Conservation (phyloP, 2,113 vertebrate species). For the Stigmatopora nigra region DNA sequence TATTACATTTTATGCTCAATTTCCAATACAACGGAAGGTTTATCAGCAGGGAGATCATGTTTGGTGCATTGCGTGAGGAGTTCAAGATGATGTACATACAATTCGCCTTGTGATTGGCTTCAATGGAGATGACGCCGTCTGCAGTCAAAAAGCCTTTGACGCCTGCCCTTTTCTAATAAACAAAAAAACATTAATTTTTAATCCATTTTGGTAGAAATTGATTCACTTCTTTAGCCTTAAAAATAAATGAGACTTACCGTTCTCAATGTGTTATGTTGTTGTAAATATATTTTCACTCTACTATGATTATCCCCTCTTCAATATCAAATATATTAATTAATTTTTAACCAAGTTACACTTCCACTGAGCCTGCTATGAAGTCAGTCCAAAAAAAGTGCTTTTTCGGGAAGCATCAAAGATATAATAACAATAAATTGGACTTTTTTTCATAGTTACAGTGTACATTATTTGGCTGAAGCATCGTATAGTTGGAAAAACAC, state of each 20-base stretch:
- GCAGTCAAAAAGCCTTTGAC: not conserved
- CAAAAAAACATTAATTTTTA: no score
- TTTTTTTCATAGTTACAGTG: no score
- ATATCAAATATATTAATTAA: not conserved
- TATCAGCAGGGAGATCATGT: not conserved
- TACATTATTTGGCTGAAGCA: no score
- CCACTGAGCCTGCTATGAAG: no score
- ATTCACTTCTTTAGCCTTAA: not conserved
- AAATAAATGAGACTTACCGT: no score
- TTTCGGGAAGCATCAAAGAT: not conserved
- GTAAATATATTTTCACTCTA: not conserved
- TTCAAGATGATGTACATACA: not conserved
- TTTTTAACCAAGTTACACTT: no score
- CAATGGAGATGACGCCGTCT: not conserved
- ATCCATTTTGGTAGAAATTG: not conserved
- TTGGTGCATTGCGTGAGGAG: not conserved
- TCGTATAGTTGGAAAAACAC: no score
- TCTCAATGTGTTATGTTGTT: not conserved
- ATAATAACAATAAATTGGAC: not conserved
- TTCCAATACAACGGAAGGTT: not conserved
- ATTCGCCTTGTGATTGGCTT: not conserved
- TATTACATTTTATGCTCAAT: not conserved
- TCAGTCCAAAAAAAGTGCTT: no score
- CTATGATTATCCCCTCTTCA: not conserved
- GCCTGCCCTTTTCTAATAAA: not conserved